A percentile compares a stretch with the other conserved stretches of the same genome.
Evolutionary conservation across 35 echinoderm and acorn worm species (phyloP).

Genomic region (Stichopus chloronotus): DNA sequence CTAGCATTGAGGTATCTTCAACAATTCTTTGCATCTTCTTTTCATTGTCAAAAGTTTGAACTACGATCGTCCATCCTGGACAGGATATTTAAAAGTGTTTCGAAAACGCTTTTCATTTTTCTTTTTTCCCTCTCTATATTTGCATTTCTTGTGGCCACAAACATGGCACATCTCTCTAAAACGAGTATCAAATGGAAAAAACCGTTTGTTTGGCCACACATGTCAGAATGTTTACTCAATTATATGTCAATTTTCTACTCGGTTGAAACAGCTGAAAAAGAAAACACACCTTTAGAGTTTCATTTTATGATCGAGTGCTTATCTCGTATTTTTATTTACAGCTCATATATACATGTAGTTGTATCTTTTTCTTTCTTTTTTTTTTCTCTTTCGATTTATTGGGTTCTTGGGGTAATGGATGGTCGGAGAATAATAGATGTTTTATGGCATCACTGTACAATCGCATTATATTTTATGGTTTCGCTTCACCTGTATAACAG

Average conservation of each 20-base stretch:
- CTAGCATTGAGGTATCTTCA: too few relatives aligned
- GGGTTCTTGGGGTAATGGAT: constrained; percentile 11
- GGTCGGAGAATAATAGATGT: constrained; percentile 8
- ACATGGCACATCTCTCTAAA: background rate
- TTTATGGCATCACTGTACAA: constrained; percentile 10
- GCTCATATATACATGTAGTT: background rate
- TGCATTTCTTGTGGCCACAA: background rate
- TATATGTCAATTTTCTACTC: constrained; percentile 37
- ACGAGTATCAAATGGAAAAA: background rate
- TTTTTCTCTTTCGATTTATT: background rate
- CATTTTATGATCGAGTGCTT: constrained; percentile 36
- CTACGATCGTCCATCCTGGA: too few relatives aligned
- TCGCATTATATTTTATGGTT: constrained; percentile 38
- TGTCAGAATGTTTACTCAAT: constrained; percentile 48
- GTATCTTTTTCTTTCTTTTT: background rate
- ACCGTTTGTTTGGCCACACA: constrained; percentile 41
- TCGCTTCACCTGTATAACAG: constrained; percentile 25
- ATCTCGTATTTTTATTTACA: background rate
- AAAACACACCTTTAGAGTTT: constrained; percentile 16
- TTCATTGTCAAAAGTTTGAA: too few relatives aligned
- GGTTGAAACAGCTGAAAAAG: background rate
- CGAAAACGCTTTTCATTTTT: too few relatives aligned
- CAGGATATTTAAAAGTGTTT: too few relatives aligned
- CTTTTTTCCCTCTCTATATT: too few relatives aligned
- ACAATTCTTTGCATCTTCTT: too few relatives aligned